A percentile compares a stretch with the other conserved stretches of the same genome.
phyloP scores from a whole-genome alignment of 2,888 invertebrate genomes.

The Eilema depressum region DNA sequence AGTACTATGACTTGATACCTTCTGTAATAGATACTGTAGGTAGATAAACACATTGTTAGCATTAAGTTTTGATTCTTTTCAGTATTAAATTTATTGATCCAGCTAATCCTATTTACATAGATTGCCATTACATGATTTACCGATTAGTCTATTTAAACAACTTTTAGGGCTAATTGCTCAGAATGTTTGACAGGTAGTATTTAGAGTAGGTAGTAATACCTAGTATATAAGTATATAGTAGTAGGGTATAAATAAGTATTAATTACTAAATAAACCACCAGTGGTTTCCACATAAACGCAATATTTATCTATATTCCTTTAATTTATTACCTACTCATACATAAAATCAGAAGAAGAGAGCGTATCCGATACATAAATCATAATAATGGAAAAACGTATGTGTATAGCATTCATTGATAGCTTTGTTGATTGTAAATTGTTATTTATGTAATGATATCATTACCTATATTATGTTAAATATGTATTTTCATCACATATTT shows the following conservation, averaged over 20 bases:
- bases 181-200: not conserved
- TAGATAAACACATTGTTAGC: conserved; percentile 1
- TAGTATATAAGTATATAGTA: too few species aligned
- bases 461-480: not conserved
- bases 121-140: not conserved
- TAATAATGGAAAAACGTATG: not conserved
- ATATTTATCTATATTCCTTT: not conserved
- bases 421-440: not conserved
- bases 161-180: too few species aligned
- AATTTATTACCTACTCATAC: conserved; percentile 1
- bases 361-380: conserved; percentile 9
- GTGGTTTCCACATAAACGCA: not conserved
- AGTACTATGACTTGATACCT: not conserved
- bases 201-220: too few species aligned
- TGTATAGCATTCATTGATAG: not conserved
- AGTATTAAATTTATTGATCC: not conserved
- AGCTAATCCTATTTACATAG: not conserved
- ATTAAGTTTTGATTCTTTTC: not conserved
- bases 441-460: not conserved
- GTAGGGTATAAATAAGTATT: not conserved
- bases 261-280: not conserved
- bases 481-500: not conserved
- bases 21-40: not conserved
- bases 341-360: not conserved
- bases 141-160: too few species aligned